Base-by-base conservation (phyloP, 2,797 vertebrate genomes). In the Cossypha caffra region DNA sequence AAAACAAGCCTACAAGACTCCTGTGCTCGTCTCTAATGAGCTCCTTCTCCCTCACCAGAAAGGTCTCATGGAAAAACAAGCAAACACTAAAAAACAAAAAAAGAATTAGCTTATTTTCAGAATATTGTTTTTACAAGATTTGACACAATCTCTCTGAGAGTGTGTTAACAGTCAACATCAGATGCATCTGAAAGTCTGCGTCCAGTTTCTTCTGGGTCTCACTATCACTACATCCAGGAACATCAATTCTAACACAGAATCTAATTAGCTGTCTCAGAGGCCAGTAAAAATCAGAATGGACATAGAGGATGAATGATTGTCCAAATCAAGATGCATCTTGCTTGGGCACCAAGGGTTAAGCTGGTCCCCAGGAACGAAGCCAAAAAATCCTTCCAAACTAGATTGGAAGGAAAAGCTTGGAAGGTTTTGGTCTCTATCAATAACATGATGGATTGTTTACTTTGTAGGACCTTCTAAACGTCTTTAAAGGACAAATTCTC, bases 341-440 rank as follows among this genome's bases (percentile, higher is more conserved):
- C n/a, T 84, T 19, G 21, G 38, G 14, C n/a, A 37, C 38, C 3
- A 5, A 54, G 23, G 12, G 15, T 77, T 84, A 88, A 74, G 17
- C n/a, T 68, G 11, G 5, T 78, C 3, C 2, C 38, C n/a, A 84
- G 57, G 11, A 61, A 47, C 12, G 28, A 57, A 37, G 21, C 21
- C 29, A 88, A 86, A 89, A 78, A 42, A 23, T 38, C 24, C 6
- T 67, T 80, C 59, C 59, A 63, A 76, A 83, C 40, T 42, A 86
- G 26, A 40, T 14, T 78, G 37, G 11, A 35, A 72, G 43, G 12
- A 50, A 74, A 81, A 10, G 10, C 31, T 84, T 80, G 38, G 28
- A 84, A 86, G n/a, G 19, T 81, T 93, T 88, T 75, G 19, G 10
- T 75, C 24, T 88, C 80, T 77, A 8, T 61, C 48, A 75, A 38